Conservation (phyloP, 1,140 invertebrate species). For the Platorchestia sp. region DNA sequence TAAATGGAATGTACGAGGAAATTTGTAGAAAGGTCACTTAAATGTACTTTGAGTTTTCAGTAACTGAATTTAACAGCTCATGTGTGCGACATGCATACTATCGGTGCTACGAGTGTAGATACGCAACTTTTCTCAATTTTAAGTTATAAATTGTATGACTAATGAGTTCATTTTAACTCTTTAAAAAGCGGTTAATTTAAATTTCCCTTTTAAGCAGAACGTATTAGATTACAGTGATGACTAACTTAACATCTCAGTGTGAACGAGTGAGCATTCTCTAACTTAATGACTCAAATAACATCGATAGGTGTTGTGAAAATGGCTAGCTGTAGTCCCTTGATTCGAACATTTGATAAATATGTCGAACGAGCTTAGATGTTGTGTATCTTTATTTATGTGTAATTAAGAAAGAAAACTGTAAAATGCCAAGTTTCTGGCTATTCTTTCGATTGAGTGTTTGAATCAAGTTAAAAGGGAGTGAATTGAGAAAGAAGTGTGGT, state of each 20-base stretch:
- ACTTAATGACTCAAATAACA: not conserved
- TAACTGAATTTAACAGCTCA: not conserved
- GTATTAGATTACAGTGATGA: not conserved
- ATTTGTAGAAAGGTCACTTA: too few relatives aligned
- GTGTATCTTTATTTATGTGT: not conserved
- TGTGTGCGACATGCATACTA: not conserved
- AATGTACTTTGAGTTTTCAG: not conserved
- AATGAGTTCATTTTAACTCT: not conserved
- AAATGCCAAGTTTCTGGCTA: not conserved
- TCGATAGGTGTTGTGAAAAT: not conserved
- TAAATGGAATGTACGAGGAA: too few relatives aligned
- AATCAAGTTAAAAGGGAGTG: not conserved
- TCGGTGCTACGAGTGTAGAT: not conserved
- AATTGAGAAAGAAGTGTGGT: not conserved
- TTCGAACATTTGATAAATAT: not conserved
- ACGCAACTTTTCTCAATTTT: not conserved
- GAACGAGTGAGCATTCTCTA: not conserved
- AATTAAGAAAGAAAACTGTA: too few relatives aligned
- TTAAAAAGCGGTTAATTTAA: not conserved
- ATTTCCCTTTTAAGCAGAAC: not conserved
- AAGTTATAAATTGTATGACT: not conserved
- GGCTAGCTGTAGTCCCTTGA: not conserved
- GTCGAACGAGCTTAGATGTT: not conserved
- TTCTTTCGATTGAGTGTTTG: not conserved
- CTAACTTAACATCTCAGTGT: not conserved